Base-by-base conservation (phyloP, 1,140 invertebrate genomes). In the Asobara japonica region DNA sequence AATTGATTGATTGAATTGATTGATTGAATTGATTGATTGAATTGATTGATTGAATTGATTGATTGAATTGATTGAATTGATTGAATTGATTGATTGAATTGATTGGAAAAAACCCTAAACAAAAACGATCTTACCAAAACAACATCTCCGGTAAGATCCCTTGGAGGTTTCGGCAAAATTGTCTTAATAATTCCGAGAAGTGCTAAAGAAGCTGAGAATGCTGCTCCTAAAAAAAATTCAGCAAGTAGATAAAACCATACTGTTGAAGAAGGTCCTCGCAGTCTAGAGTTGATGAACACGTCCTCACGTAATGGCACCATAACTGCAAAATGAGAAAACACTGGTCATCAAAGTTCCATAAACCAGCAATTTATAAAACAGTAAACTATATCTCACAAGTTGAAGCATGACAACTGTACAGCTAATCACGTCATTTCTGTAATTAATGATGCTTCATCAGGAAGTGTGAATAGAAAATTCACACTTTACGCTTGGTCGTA, bases 51-150 rank as follows among this genome's bases (percentile, higher is more conserved):
- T n/a, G n/a, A n/a, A n/a, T n/a, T n/a, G n/a, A n/a, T n/a, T n/a
- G n/a, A n/a, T n/a, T n/a, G n/a, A n/a, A n/a, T n/a, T n/a, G n/a
- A n/a, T n/a, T n/a, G n/a, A n/a, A n/a, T n/a, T n/a, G n/a, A n/a
- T n/a, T n/a, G n/a, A n/a, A n/a, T n/a, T n/a, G n/a, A n/a, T n/a
- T n/a, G n/a, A n/a, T n/a, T n/a, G n/a, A n/a, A n/a, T n/a, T n/a
- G n/a, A n/a, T 3, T 25, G 8, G 25, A 0, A 33, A 69, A 25
- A 69, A 4, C 16, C 18, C 11, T 30, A 20, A 67, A n/a, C n/a
- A n/a, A n/a, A n/a, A n/a, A n/a, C n/a, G n/a, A n/a, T 31, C 61
- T 78, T 79, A 87, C 86, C 79, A 87, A 27, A 33, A 85, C 84
- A 18, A 86, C 77, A 31, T 86, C 75, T 11, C 81, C 82, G 7